Evolutionary conservation across 92 coral and sea anemone species (phyloP).

Genomic region (Phenganax stokvisi): DNA sequence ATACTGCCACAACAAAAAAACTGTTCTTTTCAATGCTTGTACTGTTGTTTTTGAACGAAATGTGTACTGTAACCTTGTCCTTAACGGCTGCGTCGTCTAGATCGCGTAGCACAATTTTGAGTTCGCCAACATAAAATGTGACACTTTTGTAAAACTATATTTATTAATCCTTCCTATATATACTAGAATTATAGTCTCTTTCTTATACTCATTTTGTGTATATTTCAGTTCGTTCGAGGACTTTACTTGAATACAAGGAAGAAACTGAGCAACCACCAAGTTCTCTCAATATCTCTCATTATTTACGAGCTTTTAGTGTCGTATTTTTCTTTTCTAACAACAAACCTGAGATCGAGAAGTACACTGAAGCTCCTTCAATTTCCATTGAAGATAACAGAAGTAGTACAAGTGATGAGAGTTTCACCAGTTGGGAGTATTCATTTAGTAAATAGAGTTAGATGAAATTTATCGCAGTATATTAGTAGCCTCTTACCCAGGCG

Average conservation of each 20-base stretch:
- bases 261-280: constrained; percentile 36
- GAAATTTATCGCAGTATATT: not conserved
- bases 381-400: constrained; percentile 23
- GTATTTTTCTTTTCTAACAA: constrained; percentile 16
- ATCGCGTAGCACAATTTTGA: too few relatives aligned
- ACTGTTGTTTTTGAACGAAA: too few relatives aligned
- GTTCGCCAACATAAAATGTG: too few relatives aligned
- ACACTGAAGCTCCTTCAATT: constrained; percentile 25
- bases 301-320: constrained; percentile 36
- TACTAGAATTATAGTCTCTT: too few relatives aligned
- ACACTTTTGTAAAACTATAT: too few relatives aligned
- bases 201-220: not conserved
- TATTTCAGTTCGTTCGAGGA: constrained; percentile 73
- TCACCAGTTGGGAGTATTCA: constrained; percentile 12
- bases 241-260: constrained; percentile 67
- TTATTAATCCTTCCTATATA: too few relatives aligned
- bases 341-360: constrained; percentile 21
- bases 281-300: constrained; percentile 29
- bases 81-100: too few relatives aligned
- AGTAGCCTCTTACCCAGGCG: not conserved
- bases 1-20: too few relatives aligned
- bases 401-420: constrained; percentile 16
- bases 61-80: too few relatives aligned
- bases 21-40: too few relatives aligned
- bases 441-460: constrained; percentile 19